Evolutionary conservation across 1,140 invertebrate species (phyloP).

Genomic region (Saxidomus purpurata): DNA sequence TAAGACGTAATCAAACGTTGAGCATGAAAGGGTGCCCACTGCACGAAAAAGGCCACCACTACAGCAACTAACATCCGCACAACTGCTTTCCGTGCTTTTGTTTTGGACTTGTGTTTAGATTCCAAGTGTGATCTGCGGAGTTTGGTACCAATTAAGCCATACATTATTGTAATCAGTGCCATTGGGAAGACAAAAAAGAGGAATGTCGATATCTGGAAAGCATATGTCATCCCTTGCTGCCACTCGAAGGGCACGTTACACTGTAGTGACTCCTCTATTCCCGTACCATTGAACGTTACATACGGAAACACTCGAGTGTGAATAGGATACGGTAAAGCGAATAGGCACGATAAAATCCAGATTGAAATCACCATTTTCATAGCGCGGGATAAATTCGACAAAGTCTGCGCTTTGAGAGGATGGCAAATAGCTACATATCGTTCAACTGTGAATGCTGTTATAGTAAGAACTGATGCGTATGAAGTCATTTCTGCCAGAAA

Average conservation of each 20-base stretch:
- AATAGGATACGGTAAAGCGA: constrained; percentile 90
- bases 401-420: constrained; percentile 94
- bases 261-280: constrained; percentile 77
- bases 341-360: constrained; percentile 92
- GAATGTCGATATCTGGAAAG: constrained; percentile 85
- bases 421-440: constrained; percentile 97
- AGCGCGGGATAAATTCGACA: constrained; percentile 93
- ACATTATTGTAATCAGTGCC: constrained; percentile 85
- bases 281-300: constrained; percentile 63
- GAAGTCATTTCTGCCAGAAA: constrained; percentile 95
- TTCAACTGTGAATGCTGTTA: constrained; percentile 97
- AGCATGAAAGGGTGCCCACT: constrained; percentile 97
- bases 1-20: constrained; percentile 94
- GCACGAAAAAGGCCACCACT: constrained; percentile 97
- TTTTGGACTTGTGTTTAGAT: constrained; percentile 70
- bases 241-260: constrained; percentile 83
- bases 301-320: constrained; percentile 75
- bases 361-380: constrained; percentile 92
- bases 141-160: constrained; percentile 76
- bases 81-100: constrained; percentile 82
- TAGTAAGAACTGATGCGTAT: constrained; percentile 96
- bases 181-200: constrained; percentile 87
- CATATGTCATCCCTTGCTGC: constrained; percentile 76
- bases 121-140: constrained; percentile 59
- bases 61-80: constrained; percentile 92